Conservation (phyloP, 2,113 vertebrate genomes). For the Macroglossus sobrinus region DNA sequence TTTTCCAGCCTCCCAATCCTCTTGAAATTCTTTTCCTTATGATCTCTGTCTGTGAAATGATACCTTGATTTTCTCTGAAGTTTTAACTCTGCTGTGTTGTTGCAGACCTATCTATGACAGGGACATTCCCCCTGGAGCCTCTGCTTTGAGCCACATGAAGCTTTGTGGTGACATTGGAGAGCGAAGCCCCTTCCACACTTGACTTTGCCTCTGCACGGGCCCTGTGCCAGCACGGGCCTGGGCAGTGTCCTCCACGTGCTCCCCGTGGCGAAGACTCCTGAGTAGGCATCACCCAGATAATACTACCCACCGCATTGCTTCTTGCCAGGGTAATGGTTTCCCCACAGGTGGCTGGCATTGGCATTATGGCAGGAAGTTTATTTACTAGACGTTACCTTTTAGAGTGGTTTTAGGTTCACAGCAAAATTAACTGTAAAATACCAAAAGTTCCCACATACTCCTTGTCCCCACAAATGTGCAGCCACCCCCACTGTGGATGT, state of each 20-base stretch:
- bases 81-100: background rate
- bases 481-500: rapidly evolving
- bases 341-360: background rate
- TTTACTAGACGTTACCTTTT: background rate
- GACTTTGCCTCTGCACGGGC: background rate
- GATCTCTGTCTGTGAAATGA: background rate
- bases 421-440: background rate
- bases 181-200: no score
- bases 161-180: background rate
- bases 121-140: background rate
- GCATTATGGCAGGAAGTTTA: background rate
- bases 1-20: background rate
- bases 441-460: background rate
- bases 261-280: no score
- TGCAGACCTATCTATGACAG: background rate
- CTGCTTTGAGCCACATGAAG: background rate
- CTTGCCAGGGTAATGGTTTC: background rate
- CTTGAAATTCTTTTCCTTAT: background rate
- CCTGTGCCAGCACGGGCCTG: no score
- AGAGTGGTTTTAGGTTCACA: background rate
- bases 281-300: background rate
- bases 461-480: background rate
- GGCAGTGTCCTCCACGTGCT: rapidly evolving
- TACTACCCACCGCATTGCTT: background rate
- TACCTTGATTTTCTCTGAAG: background rate